phyloP scores from a whole-genome alignment of 92 coral and sea anemone species.

The Phenganax stokvisi region DNA sequence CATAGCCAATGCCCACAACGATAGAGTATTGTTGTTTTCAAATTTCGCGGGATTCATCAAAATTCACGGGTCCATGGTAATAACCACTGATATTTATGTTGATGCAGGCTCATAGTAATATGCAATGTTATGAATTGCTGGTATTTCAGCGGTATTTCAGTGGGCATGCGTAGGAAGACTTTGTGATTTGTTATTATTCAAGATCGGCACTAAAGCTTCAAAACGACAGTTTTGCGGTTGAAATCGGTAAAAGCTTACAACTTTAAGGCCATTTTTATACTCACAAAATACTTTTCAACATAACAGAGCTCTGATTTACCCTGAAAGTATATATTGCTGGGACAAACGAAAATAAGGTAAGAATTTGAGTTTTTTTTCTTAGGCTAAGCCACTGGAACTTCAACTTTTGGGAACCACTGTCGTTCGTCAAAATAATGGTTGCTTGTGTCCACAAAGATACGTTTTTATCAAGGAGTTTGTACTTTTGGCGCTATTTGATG shows the following conservation, averaged over 20 bases:
- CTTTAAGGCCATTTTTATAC: not conserved
- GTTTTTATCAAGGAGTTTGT: slow-evolving; percentile 7
- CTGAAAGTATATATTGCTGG: slow-evolving; percentile 19
- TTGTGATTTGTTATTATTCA: not conserved
- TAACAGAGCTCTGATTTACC: not conserved
- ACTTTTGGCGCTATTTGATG: not conserved
- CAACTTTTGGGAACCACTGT: not conserved
- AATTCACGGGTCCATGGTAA: slow-evolving; percentile 7
- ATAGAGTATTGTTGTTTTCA: too few relatives aligned
- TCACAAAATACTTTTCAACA: slow-evolving; percentile 10
- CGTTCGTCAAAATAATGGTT: not conserved
- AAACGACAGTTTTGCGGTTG: not conserved
- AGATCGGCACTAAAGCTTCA: not conserved
- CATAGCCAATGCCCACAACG: too few relatives aligned
- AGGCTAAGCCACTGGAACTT: slow-evolving; percentile 1
- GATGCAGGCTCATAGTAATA: not conserved
- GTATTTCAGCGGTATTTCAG: slow-evolving; percentile 13
- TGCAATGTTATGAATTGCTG: slow-evolving; percentile 9
- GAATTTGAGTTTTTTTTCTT: not conserved
- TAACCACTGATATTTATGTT: not conserved
- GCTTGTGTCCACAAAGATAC: not conserved
- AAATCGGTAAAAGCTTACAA: not conserved
- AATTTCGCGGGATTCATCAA: slow-evolving; percentile 1
- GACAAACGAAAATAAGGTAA: slow-evolving; percentile 28
- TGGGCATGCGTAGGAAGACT: slow-evolving; percentile 8